These are phyloP conservation scores for Caenorhabditis uteleia DNA, from an alignment of 2,888 invertebrate species.

Conservation along the genomic window DNA sequence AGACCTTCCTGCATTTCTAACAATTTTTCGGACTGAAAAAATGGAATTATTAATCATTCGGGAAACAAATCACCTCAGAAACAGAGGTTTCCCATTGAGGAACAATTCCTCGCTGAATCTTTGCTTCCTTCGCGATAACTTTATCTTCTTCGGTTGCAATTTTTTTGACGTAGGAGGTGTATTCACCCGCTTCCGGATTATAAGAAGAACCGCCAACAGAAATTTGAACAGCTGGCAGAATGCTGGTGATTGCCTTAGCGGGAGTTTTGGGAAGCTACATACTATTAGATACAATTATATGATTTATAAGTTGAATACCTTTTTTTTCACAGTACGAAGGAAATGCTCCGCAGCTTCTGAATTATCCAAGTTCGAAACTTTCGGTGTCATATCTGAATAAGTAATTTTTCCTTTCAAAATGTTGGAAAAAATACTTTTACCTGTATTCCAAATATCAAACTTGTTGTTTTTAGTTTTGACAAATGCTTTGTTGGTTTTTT, in stretches of 20 bases:
- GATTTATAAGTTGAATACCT: background rate
- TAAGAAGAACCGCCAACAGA: constrained; percentile 42
- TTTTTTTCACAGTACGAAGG: constrained; percentile 36
- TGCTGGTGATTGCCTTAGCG: constrained; percentile 27
- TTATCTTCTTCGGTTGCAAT: constrained; percentile 39
- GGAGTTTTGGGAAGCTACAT: constrained; percentile 24
- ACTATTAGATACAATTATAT: background rate
- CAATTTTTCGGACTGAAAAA: constrained; percentile 21
- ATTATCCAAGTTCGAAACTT: constrained; percentile 12
- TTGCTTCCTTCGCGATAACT: constrained; percentile 25
- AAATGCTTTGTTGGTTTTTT: constrained; percentile 7
- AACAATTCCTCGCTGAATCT: constrained; percentile 25
- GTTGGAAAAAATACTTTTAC: constrained; percentile 3
- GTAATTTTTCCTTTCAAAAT: background rate
- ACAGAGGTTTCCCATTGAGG: constrained; percentile 36
- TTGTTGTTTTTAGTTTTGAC: too few species aligned
- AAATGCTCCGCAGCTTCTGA: constrained; percentile 36
- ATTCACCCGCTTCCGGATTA: constrained; percentile 45
- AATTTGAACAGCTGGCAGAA: constrained; percentile 42
- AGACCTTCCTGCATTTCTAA: constrained; percentile 44
- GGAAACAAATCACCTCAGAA: constrained; percentile 8
- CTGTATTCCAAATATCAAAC: constrained; percentile 40
- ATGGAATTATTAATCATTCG: too few species aligned
- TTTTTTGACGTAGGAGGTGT: constrained; percentile 32
- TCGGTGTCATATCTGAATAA: constrained; percentile 32